Evolutionary conservation across 2,113 vertebrate genomes (phyloP).

Genomic region (Scytalopus superciliaris): DNA sequence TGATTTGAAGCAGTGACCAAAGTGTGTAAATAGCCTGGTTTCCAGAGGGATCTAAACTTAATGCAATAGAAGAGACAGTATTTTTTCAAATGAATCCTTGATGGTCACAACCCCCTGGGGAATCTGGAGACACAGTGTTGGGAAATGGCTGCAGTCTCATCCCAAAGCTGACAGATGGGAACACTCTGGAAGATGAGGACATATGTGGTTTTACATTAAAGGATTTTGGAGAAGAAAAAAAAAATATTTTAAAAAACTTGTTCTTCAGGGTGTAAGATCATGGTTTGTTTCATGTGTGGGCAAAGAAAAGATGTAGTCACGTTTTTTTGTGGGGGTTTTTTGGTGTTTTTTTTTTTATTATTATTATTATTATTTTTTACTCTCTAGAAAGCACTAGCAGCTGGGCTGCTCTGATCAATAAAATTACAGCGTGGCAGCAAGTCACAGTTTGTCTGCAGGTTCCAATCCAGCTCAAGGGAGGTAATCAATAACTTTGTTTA

Average conservation of each 20-base stretch:
- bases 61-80: background rate
- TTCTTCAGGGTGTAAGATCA: background rate
- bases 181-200: background rate
- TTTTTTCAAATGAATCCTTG: rapidly evolving
- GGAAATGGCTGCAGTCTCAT: background rate
- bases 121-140: background rate
- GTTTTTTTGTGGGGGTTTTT: background rate
- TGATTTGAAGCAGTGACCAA: background rate
- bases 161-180: background rate
- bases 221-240: background rate
- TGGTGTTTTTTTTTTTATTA: background rate
- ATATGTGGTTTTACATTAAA: background rate
- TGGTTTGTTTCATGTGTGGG: background rate
- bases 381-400: constrained; percentile 9
- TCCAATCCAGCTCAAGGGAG: background rate
- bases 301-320: background rate
- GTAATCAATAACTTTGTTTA: constrained; percentile 62
- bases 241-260: background rate
- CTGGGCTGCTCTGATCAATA: constrained; percentile 46
- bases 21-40: background rate
- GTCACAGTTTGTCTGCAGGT: constrained; percentile 19
- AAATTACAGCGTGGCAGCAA: background rate
- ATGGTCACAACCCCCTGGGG: background rate
- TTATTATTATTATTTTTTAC: background rate
- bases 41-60: background rate